Evolutionary conservation across 2,113 vertebrate species (phyloP).

Genomic region (Neoarius graeffei): DNA sequence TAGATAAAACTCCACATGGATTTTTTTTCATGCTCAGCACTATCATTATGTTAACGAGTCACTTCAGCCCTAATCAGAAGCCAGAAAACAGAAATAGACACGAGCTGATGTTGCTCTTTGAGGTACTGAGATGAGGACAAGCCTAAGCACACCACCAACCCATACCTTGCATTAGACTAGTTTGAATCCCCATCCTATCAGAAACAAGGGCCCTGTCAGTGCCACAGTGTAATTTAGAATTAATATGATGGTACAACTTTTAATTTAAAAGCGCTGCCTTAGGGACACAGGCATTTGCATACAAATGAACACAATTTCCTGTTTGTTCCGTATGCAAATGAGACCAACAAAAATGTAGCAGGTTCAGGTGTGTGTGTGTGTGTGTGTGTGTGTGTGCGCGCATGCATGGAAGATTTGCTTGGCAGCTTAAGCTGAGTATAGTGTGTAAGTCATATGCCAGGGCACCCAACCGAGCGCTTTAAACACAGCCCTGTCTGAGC

Average conservation of each 20-base stretch:
- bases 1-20: no score
- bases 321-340: conserved; percentile 79
- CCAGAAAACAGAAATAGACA: conserved; percentile 59
- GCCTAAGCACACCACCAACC: conserved; percentile 16
- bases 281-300: conserved; percentile 81
- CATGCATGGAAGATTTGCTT: conserved; percentile 37
- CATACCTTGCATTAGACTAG: background rate
- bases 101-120: conserved; percentile 63
- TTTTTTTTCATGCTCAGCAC: background rate
- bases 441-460: conserved; percentile 50
- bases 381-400: conserved; percentile 17
- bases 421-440: conserved; percentile 65
- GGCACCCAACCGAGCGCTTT: conserved; percentile 71
- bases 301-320: conserved; percentile 83
- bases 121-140: conserved; percentile 27
- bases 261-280: conserved; percentile 78
- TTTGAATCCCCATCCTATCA: conserved; percentile 39
- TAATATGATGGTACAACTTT: conserved; percentile 80
- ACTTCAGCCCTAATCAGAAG: background rate
- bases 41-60: background rate
- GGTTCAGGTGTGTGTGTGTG: conserved; percentile 19
- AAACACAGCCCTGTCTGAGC: conserved; percentile 69
- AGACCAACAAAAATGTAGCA: conserved; percentile 64
- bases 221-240: conserved; percentile 78
- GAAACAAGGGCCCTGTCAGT: conserved; percentile 66